Base-by-base conservation (phyloP, 2,888 invertebrate species). In the Tachystola acroxantha region DNA sequence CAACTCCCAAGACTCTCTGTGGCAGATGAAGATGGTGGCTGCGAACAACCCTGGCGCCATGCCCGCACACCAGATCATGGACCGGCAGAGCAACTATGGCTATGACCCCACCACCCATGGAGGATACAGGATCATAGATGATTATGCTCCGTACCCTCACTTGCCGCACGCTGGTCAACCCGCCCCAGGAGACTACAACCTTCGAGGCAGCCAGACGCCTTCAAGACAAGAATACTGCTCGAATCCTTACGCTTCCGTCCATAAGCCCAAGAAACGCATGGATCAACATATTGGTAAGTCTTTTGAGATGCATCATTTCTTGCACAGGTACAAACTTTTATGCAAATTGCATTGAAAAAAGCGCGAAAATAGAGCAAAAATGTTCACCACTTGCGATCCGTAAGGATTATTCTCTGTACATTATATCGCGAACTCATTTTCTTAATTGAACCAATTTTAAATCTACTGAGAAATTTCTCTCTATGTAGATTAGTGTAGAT, bases 1-100 rank as follows among this genome's bases (percentile, higher is more conserved):
- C 39, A 96, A 97, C 85, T 96, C 96, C 3, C 96, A 96, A 77
- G 96, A 96, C 75, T 96, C 96, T 25, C 82, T 97, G 61, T 96
- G 97, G 96, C 96, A 96, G 81, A 93, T 96, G 90, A 96, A 96
- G 81, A 94, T 94, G 90, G 94, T 93, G 1, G 94, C 93, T n/a
- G 90, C 89, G 2, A 92, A 91, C 57, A 90, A 90, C 51, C 91
- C 91, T 35, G 91, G 90, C 36, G 91, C 90, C 64, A 7, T 76
- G 53, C 63, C 67, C 1, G 58, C 74, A 12, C 76, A 75, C 41
- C 66, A 89, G 64, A 89, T 90, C 59, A 87, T 91, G 39, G 92
- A 92, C 53, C 81, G 91, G 36, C 91, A 91, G 65, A 90, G 90
- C 58, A 90, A 91, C 41, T 92, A 92, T 58, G 93, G 93, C 45